A percentile compares a stretch with the other conserved stretches of the same genome.
These are phyloP conservation scores for Myxocyprinus asiaticus DNA, from an alignment of 2,113 vertebrate species.

Conservation along the genomic window DNA sequence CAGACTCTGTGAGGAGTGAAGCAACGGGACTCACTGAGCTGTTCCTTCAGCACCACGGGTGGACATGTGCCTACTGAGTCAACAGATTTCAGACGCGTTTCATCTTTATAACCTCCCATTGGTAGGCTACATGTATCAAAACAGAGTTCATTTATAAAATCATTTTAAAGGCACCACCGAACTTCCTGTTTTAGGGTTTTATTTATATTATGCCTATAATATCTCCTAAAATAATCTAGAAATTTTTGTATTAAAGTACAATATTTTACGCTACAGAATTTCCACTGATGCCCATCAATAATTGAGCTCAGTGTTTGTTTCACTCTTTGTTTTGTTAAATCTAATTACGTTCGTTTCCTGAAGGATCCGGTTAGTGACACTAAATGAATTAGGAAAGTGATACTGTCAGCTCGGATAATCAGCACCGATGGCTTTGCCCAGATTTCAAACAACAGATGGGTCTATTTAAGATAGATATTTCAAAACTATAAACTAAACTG, in stretches of 20 bases:
- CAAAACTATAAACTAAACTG: too few species aligned
- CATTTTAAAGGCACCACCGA: too few species aligned
- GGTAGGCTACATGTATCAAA: neutral
- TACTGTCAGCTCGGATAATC: constrained; percentile 29
- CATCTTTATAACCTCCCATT: constrained; percentile 8
- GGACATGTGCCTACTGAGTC: constrained; percentile 20
- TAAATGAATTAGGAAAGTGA: constrained; percentile 28
- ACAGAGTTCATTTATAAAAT: too few species aligned
- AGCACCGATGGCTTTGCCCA: neutral
- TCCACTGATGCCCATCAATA: neutral
- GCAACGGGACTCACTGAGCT: constrained; percentile 66
- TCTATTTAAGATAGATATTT: too few species aligned
- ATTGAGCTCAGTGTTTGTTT: constrained; percentile 7
- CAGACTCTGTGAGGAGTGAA: constrained; percentile 53
- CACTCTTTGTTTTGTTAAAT: constrained; percentile 8
- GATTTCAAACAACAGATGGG: neutral
- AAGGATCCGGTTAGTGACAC: constrained; percentile 5
- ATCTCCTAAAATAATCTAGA: too few species aligned
- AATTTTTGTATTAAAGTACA: too few species aligned
- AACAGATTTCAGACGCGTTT: neutral
- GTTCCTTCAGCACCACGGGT: constrained; percentile 87
- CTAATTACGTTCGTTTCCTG: constrained; percentile 3
- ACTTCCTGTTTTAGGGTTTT: too few species aligned
- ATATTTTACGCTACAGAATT: too few species aligned
- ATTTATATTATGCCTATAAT: too few species aligned